These are phyloP conservation scores for Lacanobia oleracea DNA, from an alignment of 2,888 invertebrate species.

Conservation along the genomic window DNA sequence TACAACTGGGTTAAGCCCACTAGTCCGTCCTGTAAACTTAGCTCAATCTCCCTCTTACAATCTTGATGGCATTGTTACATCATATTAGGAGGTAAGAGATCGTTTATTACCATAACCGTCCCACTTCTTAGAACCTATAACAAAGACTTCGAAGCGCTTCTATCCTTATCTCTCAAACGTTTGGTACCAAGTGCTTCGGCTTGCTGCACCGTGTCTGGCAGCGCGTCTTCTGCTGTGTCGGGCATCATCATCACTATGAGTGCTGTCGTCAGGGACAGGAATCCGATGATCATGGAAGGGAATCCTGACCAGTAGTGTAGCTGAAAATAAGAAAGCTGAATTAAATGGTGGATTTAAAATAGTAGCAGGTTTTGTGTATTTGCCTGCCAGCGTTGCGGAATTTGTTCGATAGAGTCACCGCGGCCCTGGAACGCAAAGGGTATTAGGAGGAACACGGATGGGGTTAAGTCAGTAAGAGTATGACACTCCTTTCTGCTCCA, in stretches of 20 bases:
- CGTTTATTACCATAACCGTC: not conserved
- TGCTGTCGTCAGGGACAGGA: constrained; percentile 67
- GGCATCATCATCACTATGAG: constrained; percentile 68
- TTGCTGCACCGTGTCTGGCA: constrained; percentile 68
- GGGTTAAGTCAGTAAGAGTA: too few relatives aligned
- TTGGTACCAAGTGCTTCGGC: constrained; percentile 66
- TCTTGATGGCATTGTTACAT: not conserved
- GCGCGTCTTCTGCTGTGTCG: constrained; percentile 67
- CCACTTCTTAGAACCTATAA: constrained; percentile 4
- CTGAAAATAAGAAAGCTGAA: constrained; percentile 68
- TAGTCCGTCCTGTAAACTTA: too few relatives aligned
- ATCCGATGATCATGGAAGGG: constrained; percentile 69
- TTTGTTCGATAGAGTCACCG: too few relatives aligned
- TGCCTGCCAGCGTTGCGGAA: too few relatives aligned
- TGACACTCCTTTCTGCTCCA: too few relatives aligned
- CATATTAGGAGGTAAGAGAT: not conserved
- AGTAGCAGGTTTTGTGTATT: too few relatives aligned
- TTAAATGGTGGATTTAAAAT: too few relatives aligned
- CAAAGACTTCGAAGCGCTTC: constrained; percentile 25
- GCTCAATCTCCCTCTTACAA: too few relatives aligned
- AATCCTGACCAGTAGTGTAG: constrained; percentile 69
- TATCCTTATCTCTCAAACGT: constrained; percentile 4
- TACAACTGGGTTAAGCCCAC: too few relatives aligned
- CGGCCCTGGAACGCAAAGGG: too few relatives aligned
- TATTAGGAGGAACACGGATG: too few relatives aligned